These are phyloP conservation scores for Cyclura pinguis DNA, from an alignment of 2,797 vertebrate species.

Conservation along the genomic window DNA sequence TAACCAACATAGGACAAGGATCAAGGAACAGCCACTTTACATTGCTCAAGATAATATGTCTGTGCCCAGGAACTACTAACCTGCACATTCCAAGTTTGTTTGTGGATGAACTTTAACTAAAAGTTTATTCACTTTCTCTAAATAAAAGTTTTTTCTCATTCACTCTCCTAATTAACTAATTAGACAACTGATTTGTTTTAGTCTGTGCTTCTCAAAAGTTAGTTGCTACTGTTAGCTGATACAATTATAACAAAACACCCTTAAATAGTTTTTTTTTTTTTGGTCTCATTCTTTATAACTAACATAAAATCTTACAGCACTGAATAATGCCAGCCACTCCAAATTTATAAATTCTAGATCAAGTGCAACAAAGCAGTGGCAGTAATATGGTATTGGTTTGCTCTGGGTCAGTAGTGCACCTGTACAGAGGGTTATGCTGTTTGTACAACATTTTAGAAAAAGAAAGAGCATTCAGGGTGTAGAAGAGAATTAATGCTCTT, in stretches of 20 bases:
- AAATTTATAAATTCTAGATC: background rate
- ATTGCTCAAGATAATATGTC: background rate
- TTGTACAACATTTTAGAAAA: background rate
- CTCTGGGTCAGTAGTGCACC: background rate
- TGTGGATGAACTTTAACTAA: background rate
- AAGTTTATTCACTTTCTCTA: background rate
- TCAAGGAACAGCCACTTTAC: background rate
- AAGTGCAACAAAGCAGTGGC: background rate
- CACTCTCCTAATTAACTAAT: background rate
- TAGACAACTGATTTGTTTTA: background rate
- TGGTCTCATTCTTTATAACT: background rate
- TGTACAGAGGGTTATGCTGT: background rate
- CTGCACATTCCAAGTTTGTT: background rate
- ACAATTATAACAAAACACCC: background rate
- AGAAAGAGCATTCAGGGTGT: background rate
- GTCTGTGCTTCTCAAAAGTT: background rate
- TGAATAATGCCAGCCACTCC: background rate
- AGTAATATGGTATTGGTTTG: background rate
- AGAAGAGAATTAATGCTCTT: slow-evolving; percentile 9
- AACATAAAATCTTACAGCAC: background rate
- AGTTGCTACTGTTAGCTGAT: background rate
- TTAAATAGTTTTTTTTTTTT: background rate
- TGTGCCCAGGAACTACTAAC: background rate
- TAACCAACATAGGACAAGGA: background rate
- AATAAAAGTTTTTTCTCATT: background rate